phyloP scores from a whole-genome alignment of 2,113 vertebrate species.

The Poeciliopsis turrubarensis region DNA sequence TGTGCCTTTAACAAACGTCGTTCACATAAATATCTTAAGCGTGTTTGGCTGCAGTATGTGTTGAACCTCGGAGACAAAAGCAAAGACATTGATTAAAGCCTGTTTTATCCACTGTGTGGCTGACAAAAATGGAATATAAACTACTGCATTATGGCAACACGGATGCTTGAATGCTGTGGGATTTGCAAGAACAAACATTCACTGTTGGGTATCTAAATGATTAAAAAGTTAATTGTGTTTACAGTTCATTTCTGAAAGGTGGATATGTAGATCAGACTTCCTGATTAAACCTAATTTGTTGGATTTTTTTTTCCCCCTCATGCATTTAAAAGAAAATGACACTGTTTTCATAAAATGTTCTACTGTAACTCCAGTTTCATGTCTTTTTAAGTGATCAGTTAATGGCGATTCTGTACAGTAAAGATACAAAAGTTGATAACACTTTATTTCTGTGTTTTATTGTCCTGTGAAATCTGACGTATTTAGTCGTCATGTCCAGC shows the following conservation, averaged over 20 bases:
- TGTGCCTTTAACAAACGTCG: background rate
- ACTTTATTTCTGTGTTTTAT: background rate
- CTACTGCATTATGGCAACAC: background rate
- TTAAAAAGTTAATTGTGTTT: background rate
- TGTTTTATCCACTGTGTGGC: background rate
- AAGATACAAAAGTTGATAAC: background rate
- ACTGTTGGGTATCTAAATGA: background rate
- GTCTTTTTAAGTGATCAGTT: background rate
- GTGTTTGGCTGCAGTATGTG: background rate
- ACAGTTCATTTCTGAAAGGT: background rate
- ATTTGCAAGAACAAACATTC: background rate
- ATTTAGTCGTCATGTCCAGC: no score
- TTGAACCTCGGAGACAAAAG: background rate
- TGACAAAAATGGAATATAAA: background rate
- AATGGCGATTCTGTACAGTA: slow-evolving; percentile 12
- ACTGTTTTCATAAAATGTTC: background rate
- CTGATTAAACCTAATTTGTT: background rate
- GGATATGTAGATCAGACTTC: background rate
- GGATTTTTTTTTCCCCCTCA: background rate
- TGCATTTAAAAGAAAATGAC: background rate
- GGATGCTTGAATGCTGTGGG: background rate
- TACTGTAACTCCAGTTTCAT: background rate
- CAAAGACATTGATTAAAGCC: background rate
- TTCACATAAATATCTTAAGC: background rate
- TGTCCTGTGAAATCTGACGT: slow-evolving; percentile 2